phyloP scores from a whole-genome alignment of 2,888 invertebrate species.

The Tenthredo mesomela region DNA sequence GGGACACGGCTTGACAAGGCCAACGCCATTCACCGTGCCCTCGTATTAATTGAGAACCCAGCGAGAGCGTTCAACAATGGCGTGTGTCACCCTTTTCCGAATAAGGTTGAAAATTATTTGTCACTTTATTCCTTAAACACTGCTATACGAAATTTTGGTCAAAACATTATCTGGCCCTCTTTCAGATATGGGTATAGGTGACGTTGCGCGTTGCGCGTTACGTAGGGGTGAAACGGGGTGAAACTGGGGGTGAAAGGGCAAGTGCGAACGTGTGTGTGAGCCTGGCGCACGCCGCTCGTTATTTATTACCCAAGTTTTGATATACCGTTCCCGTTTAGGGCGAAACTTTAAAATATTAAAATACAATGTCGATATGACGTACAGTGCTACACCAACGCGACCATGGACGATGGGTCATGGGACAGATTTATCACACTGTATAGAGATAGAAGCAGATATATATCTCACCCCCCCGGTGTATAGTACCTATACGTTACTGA shows the following conservation, averaged over 20 bases:
- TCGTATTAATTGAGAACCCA: slow-evolving; percentile 48
- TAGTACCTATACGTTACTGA: slow-evolving; percentile 17
- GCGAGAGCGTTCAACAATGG: slow-evolving; percentile 40
- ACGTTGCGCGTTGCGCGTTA: neutral
- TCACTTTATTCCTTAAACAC: neutral
- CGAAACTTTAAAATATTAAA: slow-evolving; percentile 47
- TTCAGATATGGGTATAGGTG: neutral
- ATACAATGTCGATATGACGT: slow-evolving; percentile 38
- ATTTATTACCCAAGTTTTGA: slow-evolving; percentile 48
- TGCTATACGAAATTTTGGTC: neutral
- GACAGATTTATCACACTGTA: slow-evolving; percentile 32
- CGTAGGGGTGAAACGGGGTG: neutral
- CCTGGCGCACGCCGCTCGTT: slow-evolving; percentile 27
- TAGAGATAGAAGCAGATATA: neutral
- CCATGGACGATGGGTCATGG: neutral
- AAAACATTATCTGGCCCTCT: neutral
- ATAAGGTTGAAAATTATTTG: neutral
- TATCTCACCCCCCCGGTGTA: neutral
- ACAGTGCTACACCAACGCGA: neutral
- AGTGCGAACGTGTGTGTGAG: slow-evolving; percentile 31
- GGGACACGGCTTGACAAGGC: slow-evolving; percentile 40
- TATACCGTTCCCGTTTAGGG: slow-evolving; percentile 39
- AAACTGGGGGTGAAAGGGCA: slow-evolving; percentile 5
- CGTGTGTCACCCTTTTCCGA: slow-evolving; percentile 34
- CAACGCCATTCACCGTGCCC: slow-evolving; percentile 40